Evolutionary conservation across 2,888 invertebrate genomes (phyloP), one percentile per base, ranked within the genome.

Genomic region (Priapulus caudatus): DNA sequence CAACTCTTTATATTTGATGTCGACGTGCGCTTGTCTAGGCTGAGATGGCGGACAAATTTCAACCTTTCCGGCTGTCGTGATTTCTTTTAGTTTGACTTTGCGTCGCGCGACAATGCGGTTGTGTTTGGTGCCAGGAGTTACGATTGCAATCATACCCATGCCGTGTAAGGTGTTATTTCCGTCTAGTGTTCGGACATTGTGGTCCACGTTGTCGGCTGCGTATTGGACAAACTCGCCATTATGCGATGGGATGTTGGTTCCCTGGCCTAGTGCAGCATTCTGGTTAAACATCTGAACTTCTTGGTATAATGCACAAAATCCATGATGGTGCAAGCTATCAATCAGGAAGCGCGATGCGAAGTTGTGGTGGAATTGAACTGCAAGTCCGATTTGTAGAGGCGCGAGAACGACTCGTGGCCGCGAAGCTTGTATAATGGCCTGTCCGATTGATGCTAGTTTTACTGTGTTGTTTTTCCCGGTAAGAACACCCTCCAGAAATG

Each of bases 161-260:
- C 59, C 60, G 53, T 58, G 62, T 47, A 61, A 61, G 16, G 62
- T 58, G 43, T 53, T 49, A 18, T 56, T 47, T 1, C 59, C 61
- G 47, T 62, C 59, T n/a, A 61, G 15, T 4, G 59, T 61, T 21
- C 51, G 44, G 18, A 56, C 52, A 47, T 62, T 61, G 50, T 62
- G 63, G 52, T 63, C 60, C 2, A 59, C 60, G 54, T 62, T 64
- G 51, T 64, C 63, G 33, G 61, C 61, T n/a, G 55, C 57, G 50
- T 54, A 62, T 52, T 61, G 62, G 4, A 61, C 23, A 45, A 54
- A 61, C 2, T 52, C 21, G 4, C 52, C 54, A 22, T 51, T 43
- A 18, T 33, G 4, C 22, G n/a, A 20, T 22, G 52, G 51, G 5
- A 59, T 48, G 19, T 50, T 43, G 44, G 50, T 54, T 2, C 51